Conservation (phyloP, 2,113 vertebrate species). For the Proteles cristata region DNA sequence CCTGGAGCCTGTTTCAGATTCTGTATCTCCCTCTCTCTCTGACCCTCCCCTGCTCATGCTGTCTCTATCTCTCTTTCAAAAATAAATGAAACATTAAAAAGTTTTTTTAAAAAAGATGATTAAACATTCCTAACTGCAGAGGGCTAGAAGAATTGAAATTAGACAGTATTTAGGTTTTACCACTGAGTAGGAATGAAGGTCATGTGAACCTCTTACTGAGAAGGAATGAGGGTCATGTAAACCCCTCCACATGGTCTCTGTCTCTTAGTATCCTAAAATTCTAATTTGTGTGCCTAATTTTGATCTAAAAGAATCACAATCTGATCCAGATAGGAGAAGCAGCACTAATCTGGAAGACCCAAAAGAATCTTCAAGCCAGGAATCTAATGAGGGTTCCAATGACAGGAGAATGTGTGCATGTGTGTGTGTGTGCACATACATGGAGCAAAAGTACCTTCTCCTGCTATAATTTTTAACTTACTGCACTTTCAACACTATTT, state of each 20-base stretch:
- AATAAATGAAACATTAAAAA: no score
- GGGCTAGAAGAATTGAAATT: neutral
- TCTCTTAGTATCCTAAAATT: constrained; percentile 29
- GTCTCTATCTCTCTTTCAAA: no score
- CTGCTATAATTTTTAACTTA: neutral
- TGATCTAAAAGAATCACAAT: constrained; percentile 34
- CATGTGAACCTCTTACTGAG: neutral
- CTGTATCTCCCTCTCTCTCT: no score
- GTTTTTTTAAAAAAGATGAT: neutral
- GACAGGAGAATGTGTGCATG: neutral
- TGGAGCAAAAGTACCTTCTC: neutral
- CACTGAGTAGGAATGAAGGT: neutral
- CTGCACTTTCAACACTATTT: neutral
- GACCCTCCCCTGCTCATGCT: no score
- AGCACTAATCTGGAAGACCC: neutral
- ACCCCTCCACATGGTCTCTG: neutral
- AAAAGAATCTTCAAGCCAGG: constrained; percentile 1
- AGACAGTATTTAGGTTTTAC: neutral
- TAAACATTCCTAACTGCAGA: neutral
- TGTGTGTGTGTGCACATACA: neutral
- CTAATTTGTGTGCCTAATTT: constrained; percentile 16
- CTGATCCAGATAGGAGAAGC: neutral
- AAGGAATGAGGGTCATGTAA: neutral
- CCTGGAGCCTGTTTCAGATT: no score
- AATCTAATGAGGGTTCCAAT: neutral